Percentiles rank a stretch among this genome's conserved stretches.
phyloP scores from a whole-genome alignment of 1,140 invertebrate species.

The Popillia japonica region DNA sequence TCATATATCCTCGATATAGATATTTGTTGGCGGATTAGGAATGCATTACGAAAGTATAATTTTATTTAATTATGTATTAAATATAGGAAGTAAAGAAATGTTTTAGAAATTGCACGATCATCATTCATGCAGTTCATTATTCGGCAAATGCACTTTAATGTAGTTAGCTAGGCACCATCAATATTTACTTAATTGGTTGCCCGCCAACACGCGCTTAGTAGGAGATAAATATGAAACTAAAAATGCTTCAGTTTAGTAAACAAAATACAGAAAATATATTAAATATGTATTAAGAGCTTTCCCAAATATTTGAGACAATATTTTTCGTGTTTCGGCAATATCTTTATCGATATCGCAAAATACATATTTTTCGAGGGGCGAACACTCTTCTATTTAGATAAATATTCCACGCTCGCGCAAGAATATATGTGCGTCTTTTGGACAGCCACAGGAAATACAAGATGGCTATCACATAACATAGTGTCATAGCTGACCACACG shows the following conservation, averaged over 20 bases:
- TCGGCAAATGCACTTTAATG: too few relatives aligned
- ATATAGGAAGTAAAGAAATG: background rate
- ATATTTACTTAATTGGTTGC: background rate
- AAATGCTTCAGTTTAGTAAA: background rate
- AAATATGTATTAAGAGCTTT: conserved; percentile 1
- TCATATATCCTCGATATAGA: background rate
- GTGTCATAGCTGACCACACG: conserved; percentile 52
- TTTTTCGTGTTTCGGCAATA: conserved; percentile 18
- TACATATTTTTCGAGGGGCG: conserved; percentile 50
- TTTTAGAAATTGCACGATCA: background rate
- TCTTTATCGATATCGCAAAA: conserved; percentile 46
- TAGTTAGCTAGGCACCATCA: background rate
- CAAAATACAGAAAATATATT: background rate
- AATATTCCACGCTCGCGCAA: conserved; percentile 47
- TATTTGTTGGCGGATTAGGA: background rate
- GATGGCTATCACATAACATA: conserved; percentile 55
- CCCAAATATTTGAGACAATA: conserved; percentile 32
- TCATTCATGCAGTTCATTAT: too few relatives aligned
- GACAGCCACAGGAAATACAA: conserved; percentile 55
- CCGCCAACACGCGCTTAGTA: background rate
- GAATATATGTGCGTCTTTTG: conserved; percentile 55
- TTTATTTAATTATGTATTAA: background rate
- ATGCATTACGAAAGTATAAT: background rate
- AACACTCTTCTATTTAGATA: conserved; percentile 53
- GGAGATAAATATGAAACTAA: background rate